Conservation (phyloP, 2,888 invertebrate species). For the Ectropis crepuscularia region DNA sequence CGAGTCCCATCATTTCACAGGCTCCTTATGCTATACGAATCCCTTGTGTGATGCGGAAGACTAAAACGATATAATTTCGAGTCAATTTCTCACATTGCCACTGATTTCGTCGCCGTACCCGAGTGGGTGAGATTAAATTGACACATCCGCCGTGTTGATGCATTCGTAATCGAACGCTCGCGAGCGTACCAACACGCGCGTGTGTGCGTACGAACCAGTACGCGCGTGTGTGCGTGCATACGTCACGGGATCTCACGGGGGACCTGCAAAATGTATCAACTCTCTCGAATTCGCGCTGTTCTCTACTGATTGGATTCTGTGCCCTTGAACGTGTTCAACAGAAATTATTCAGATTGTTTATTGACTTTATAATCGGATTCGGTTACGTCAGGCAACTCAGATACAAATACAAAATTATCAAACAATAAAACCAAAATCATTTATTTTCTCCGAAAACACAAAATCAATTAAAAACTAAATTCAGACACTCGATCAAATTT, state of each 20-base stretch:
- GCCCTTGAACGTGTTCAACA: background rate
- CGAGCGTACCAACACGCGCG: conserved; percentile 23
- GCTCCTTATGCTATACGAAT: no score
- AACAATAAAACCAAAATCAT: no score
- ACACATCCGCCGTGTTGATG: conserved; percentile 68
- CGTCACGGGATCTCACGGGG: conserved; percentile 23
- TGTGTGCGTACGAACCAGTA: conserved; percentile 22
- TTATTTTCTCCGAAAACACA: no score
- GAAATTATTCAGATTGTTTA: no score
- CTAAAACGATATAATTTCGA: no score
- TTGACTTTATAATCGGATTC: no score
- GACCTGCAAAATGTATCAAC: conserved; percentile 28
- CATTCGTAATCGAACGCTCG: conserved; percentile 53
- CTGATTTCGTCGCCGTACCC: conserved; percentile 28
- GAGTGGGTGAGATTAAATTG: conserved; percentile 68
- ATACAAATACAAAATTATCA: no score
- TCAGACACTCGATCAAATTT: no score
- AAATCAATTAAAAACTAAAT: no score
- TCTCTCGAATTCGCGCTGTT: conserved; percentile 3
- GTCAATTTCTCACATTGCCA: background rate
- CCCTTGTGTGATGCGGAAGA: no score
- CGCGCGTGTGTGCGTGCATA: conserved; percentile 17
- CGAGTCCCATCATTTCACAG: no score
- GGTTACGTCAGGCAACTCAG: no score
- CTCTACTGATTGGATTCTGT: conserved; percentile 4